phyloP scores from a whole-genome alignment of 2,888 invertebrate species.

The Hirtodrosophila trivittata region DNA sequence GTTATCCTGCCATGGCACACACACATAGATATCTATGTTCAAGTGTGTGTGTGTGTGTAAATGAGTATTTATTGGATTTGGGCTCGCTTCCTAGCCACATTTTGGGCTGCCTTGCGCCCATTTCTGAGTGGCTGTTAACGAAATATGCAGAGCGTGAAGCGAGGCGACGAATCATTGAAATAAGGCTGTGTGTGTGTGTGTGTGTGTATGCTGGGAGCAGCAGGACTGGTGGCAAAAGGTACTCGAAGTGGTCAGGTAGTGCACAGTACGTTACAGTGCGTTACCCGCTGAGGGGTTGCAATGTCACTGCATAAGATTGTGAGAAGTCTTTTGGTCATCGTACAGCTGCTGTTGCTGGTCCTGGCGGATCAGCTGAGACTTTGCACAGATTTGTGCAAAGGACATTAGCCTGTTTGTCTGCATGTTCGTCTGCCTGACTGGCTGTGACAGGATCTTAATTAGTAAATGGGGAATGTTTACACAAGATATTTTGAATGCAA shows the following conservation, averaged over 20 bases:
- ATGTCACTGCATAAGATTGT: slow-evolving; percentile 40
- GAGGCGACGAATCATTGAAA: slow-evolving; percentile 23
- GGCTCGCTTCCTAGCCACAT: slow-evolving; percentile 11
- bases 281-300: slow-evolving; percentile 35
- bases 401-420: slow-evolving; percentile 14
- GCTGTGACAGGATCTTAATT: slow-evolving; percentile 32
- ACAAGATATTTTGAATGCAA: background rate
- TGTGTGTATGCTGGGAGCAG: slow-evolving; percentile 19
- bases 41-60: slow-evolving; percentile 8
- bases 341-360: slow-evolving; percentile 32
- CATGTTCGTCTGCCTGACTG: slow-evolving; percentile 2
- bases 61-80: slow-evolving; percentile 22
- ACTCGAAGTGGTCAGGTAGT: slow-evolving; percentile 39
- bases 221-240: background rate
- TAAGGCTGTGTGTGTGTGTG: slow-evolving; percentile 15
- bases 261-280: slow-evolving; percentile 3
- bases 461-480: slow-evolving; percentile 13
- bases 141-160: slow-evolving; percentile 78
- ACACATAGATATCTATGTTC: no score
- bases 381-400: slow-evolving; percentile 30
- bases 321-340: slow-evolving; percentile 9
- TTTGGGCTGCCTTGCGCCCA: slow-evolving; percentile 48
- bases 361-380: slow-evolving; percentile 48
- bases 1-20: slow-evolving; percentile 24
- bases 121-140: slow-evolving; percentile 78